Evolutionary conservation across 2,113 vertebrate species (phyloP), one percentile per base, ranked within the genome.

Genomic region (Archilochus colubris): DNA sequence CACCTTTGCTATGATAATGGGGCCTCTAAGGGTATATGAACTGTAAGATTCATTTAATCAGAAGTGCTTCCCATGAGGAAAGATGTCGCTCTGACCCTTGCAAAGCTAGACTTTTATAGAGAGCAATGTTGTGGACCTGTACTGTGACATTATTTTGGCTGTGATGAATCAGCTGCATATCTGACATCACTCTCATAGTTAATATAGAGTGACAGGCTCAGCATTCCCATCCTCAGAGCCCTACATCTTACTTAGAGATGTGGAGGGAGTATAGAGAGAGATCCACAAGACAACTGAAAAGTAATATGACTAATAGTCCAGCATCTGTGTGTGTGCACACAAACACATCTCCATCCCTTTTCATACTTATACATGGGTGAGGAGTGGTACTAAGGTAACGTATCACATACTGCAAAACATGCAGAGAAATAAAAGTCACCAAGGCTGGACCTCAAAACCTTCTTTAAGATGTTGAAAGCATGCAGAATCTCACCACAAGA

Each of bases 1-100:
- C 51, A 91, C 59, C 74, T 88, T 69, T 90, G 69, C 90, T 92
- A 62, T 74, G 78, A 91, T 75, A 95, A 92, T 3, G 0, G 44
- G 55, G 36, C 43, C 66, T 93, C 73, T 77, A 64, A 95, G 91
- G 48, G 51, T 25, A 63, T 54, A 33, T 58, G 72, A 95, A 82
- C 24, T 74, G 50, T 58, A 82, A 64, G 58, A 88, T 28, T 75
- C 20, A 82, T 55, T 88, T 93, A 9, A 73, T 66, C 48, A 83
- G 68, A 96, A 94, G 46, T 86, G 62, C 55, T 90, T 85, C 93
- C 69, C 82, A 21, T 40, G 64, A 91, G 76, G 44, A 82, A 61
- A 18, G 92, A 82, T 38, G n/a, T 80, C 48, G 27, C 62, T 67
- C 44, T 95, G 88, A 72, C 88, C 76, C 74, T 75, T 76, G 40